Base-by-base conservation (phyloP, 2,113 vertebrate genomes). In the Nycticorax nycticorax region DNA sequence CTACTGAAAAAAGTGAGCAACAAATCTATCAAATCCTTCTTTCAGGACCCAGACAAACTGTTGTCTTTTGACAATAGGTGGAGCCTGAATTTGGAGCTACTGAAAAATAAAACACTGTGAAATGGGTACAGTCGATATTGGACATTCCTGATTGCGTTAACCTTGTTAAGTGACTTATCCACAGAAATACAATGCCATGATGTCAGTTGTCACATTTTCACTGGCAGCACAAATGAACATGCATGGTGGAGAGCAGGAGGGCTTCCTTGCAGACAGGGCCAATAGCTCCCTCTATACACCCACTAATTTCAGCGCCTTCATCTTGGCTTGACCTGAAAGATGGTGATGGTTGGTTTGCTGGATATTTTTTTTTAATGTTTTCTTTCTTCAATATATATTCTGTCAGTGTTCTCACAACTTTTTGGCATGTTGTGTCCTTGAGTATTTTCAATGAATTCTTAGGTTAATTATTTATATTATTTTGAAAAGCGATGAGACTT, bases 391-490 rank as follows among this genome's bases (percentile, higher is more conserved):
- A 8, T 56, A 85, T 32, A 64, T 90, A 18, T 77, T 62, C 78
- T 88, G 53, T 68, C 48, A 62, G 41, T 14, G 53, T 43, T 91
- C 68, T 84, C 32, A 69, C 47, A 92, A 56, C 26, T 67, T 93
- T 76, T 32, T 74, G 53, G n/a, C 45, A 11, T 60, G 59, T 84
- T 74, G 35, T 68, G 64, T 92, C 93, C 87, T 94, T 92, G 79
- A 15, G 35, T 81, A 35, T 71, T 89, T 93, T 47, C 76, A 76
- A 8, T 84, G 53, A 93, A 79, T 92, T 86, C 72, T 87, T 63
- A 57, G 56, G 89, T 97, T 92, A 93, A 76, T 92, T 97, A 93
- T 85, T 96, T 84, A 94, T 93, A 85, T 73, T 72, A 83, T 88
- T 94, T 93, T 86, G 89, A 94, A 95, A 90, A 94, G 67, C 57